Evolutionary conservation across 2,888 invertebrate species (phyloP), one percentile per base, ranked within the genome.

Genomic region (Shargacucullia verbasci): DNA sequence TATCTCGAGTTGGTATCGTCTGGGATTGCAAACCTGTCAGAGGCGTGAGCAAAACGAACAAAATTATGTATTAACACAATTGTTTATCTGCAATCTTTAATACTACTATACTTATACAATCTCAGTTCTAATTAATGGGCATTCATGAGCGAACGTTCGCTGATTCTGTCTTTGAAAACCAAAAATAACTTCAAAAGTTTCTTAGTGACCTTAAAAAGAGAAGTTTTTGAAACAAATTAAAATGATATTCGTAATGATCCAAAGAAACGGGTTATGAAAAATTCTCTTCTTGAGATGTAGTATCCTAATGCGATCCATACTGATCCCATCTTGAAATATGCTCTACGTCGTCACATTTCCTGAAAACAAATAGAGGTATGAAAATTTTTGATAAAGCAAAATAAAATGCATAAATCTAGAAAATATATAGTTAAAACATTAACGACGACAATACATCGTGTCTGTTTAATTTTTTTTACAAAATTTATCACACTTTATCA

Each of bases 231-330:
- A 43, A 44, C 49, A 61, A 56, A 62, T 72, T 61, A 68, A 70
- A 72, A 56, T 64, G 59, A 63, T 68, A 54, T 53, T 15, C 12
- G 58, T 66, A 69, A 63, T 65, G 59, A 59, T 43, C 15, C 45
- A 43, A 67, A 59, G 56, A 58, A 78, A 71, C 70, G 48, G 68
- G 70, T 73, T 76, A 69, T 74, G 77, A 79, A 77, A 78, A 78
- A 76, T 72, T 41, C 50, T 34, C 50, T 46, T 46, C 55, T 54
- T 48, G 35, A 58, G 43, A 34, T 13, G 43, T 37, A 27, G 39
- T 15, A 12, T 41, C 52, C 31, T 48, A 43, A 45, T 45, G 41
- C 15, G 37, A 55, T 14, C 7, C 27, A 34, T 29, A 35, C 20
- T 33, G 38, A 3, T 15, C 9, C 1, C 12, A 27, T 0, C 7